Evolutionary conservation across 1,140 invertebrate genomes (phyloP), one percentile per base, ranked within the genome.

Genomic region (Drosophila ogumai): DNA sequence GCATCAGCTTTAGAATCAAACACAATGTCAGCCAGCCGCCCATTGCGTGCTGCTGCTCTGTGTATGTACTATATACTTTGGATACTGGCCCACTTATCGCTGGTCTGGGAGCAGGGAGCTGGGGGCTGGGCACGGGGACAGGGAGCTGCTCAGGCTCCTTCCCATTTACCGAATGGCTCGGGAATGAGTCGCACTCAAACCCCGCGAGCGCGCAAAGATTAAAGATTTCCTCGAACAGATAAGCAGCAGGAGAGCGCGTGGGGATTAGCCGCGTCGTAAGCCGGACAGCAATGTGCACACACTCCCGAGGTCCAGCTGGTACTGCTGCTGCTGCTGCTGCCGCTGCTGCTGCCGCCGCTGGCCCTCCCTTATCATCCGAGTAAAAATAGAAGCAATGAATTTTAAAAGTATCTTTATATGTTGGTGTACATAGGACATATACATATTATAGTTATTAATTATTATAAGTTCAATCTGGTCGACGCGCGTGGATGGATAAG

Each of bases 401-500:
- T 40, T 43, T 15, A 38, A 47, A 63, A 46, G 22, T 63, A 47
- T 7, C 15, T 63, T 66, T 66, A 66, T 66, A 66, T 66, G n/a
- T 66, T 63, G 36, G 60, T 63, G 13, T 63, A 63, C 58, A 64
- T 66, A 61, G 32, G 56, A 22, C 34, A 50, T 31, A 50, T 50
- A 55, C 25, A 38, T 36, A 54, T 67, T 64, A 63, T 56, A 25
- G 31, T 40, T 43, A 64, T 41, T 56, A 22, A 61, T 55, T 43
- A 63, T 54, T 55, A 69, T 69, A 71, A 69, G 65, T 19, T 69
- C 65, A 49, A 68, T 55, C 31, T 31, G 25, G n/a, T 40, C 8
- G 65, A 65, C 38, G 64, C 49, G 40, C 40, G 40, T 17, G 40
- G 52, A 47, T 61, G 19, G 43, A 64, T 75, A 64, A 47, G 71